Evolutionary conservation across 2,797 vertebrate species (phyloP), one percentile per base, ranked within the genome.

Genomic region (Glossophaga mutica): DNA sequence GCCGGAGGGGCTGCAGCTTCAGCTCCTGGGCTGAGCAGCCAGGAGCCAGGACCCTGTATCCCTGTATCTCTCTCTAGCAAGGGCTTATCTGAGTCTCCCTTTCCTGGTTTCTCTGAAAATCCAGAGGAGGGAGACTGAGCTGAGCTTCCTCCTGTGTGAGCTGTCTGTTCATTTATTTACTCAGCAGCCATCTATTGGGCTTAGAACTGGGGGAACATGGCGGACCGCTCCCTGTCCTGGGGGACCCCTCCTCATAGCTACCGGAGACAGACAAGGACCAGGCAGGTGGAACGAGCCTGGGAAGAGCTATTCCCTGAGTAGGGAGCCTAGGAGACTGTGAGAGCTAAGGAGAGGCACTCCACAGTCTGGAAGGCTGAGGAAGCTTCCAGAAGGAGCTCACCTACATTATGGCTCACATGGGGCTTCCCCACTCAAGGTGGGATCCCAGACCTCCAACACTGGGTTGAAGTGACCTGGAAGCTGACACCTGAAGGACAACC

Each of bases 131-230:
- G 85, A n/a, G 37, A 29, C 12, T 37, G 26, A 84, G 42, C 46
- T n/a, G 4, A 4, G 14, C 55, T 48, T 70, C 18, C 0, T n/a
- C 71, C 8, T 3, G 42, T 39, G 34, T 0, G 2, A 42, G 44
- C 71, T 22, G 24, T 76, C 18, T 11, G 16, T 67, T 78, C 77
- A 8, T 70, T 85, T 71, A 55, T 34, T 67, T 19, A 10, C 18
- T 48, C 9, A 2, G 65, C 70, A 22, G 11, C 78, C n/a, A 34
- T n/a, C 59, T 7, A 2, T n/a, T 8, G 34, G 37, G 26, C 65
- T 62, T 24, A 37, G 39, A 62, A 29, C 5, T 44, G 68, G 91
- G 59, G 32, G 50, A 48, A 21, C 18, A 9, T 0, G 1, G 21
- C 29, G 37, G 50, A 37, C 34, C 29, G 29, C 14, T 44, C 42